These are phyloP conservation scores for Astyanax mexicanus DNA, from an alignment of 2,797 vertebrate genomes.

Conservation along the genomic window DNA sequence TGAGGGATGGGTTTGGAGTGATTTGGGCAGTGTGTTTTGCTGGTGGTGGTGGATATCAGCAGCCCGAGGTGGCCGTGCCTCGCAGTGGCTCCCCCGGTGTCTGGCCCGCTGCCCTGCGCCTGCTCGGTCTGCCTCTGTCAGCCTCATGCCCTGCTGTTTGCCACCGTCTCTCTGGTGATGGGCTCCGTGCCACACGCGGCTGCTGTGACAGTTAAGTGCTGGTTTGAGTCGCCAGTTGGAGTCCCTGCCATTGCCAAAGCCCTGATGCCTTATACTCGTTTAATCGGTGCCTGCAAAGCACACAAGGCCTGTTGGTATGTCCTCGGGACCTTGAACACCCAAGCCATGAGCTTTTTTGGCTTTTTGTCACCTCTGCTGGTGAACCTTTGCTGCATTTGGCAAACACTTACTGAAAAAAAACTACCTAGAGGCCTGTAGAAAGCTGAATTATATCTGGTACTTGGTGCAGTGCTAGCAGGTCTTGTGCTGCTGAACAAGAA, in stretches of 20 bases:
- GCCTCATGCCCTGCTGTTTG: slow-evolving; percentile 60
- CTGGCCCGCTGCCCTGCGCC: slow-evolving; percentile 57
- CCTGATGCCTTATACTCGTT: slow-evolving; percentile 54
- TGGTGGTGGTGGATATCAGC: slow-evolving; percentile 19
- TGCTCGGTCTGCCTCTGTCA: slow-evolving; percentile 52
- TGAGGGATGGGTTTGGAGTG: slow-evolving; percentile 44
- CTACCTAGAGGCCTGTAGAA: neutral
- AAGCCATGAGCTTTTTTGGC: slow-evolving; percentile 27
- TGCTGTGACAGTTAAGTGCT: slow-evolving; percentile 58
- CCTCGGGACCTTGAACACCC: slow-evolving; percentile 44
- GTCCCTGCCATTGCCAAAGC: slow-evolving; percentile 51
- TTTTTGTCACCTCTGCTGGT: slow-evolving; percentile 23
- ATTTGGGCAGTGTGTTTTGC: slow-evolving; percentile 39
- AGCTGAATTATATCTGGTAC: neutral
- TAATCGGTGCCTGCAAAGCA: slow-evolving; percentile 51
- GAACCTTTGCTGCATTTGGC: slow-evolving; percentile 1
- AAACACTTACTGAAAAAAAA: neutral
- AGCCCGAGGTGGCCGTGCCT: slow-evolving; percentile 42
- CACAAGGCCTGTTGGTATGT: slow-evolving; percentile 50
- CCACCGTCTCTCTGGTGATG: slow-evolving; percentile 62
- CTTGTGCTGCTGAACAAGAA: neutral
- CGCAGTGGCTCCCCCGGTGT: slow-evolving; percentile 43
- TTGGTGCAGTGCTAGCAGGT: neutral
- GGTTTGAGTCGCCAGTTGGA: slow-evolving; percentile 58
- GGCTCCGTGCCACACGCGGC: slow-evolving; percentile 56